A percentile compares a stretch with the other conserved stretches of the same genome.
Conservation (phyloP, 2,797 vertebrate species). For the Huso huso region DNA sequence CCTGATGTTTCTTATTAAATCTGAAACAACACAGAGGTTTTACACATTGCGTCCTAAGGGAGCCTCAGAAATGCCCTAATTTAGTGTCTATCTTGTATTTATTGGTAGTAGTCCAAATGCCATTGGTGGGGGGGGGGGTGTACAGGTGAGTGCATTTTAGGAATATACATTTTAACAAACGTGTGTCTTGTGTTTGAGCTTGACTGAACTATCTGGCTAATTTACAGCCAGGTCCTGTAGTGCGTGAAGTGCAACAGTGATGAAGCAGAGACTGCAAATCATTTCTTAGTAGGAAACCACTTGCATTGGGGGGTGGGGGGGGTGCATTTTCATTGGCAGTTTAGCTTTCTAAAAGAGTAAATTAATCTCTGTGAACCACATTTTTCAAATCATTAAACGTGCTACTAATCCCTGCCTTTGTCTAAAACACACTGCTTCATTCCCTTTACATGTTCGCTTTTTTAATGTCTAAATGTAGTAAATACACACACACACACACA, state of each 20-base stretch:
- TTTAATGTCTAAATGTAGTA: too few species aligned
- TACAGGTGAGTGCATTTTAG: too few species aligned
- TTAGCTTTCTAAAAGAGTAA: conserved; percentile 15
- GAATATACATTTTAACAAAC: conserved; percentile 53
- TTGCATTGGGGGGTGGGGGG: conserved; percentile 27
- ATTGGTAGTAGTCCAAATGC: neutral
- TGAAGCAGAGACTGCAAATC: conserved; percentile 54
- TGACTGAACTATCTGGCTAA: conserved; percentile 60
- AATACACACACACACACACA: too few species aligned
- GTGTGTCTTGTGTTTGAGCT: conserved; percentile 62
- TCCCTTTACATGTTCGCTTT: too few species aligned
- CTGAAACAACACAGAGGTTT: conserved; percentile 13
- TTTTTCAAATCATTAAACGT: conserved; percentile 19
- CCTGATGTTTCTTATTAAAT: conserved; percentile 25
- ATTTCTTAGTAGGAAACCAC: conserved; percentile 43
- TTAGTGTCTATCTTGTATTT: neutral
- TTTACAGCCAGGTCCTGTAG: conserved; percentile 64
- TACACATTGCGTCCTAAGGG: neutral
- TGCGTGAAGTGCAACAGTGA: conserved; percentile 48
- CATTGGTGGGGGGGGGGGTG: too few species aligned
- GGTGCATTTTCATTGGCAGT: conserved; percentile 14
- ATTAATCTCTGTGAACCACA: conserved; percentile 28
- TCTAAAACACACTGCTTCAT: too few species aligned
- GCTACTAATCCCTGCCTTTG: conserved; percentile 18
- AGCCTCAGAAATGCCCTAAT: neutral